phyloP scores from a whole-genome alignment of 2,888 invertebrate genomes.

The Amphipoea oculea region DNA sequence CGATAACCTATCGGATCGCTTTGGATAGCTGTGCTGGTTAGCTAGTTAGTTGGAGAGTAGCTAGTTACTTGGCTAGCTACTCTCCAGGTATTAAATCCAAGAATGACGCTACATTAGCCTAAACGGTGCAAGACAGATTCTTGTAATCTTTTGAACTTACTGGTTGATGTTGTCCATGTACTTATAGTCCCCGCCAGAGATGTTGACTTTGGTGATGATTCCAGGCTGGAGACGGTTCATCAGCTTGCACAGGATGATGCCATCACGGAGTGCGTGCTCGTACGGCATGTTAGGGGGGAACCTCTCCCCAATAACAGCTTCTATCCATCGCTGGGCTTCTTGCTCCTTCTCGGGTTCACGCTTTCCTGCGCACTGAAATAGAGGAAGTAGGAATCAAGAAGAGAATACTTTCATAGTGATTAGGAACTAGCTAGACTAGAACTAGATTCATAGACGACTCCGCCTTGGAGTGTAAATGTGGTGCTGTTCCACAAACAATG shows the following conservation, averaged over 20 bases:
- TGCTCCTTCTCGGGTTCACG: conserved; percentile 94
- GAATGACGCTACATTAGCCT: neutral
- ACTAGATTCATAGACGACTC: too few relatives aligned
- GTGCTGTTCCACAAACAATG: too few relatives aligned
- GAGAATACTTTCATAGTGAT: too few relatives aligned
- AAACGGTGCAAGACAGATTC: neutral
- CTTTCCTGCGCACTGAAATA: conserved; percentile 94
- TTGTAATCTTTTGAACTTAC: conserved; percentile 88
- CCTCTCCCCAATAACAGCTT: conserved; percentile 94
- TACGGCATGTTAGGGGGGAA: conserved; percentile 93
- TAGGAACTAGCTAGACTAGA: neutral
- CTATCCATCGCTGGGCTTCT: conserved; percentile 97
- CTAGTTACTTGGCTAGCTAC: neutral
- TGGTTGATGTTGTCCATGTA: conserved; percentile 98
- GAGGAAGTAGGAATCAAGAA: neutral
- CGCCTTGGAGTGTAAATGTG: too few relatives aligned
- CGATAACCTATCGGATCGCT: too few relatives aligned
- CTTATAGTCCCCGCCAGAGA: conserved; percentile 97
- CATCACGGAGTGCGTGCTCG: conserved; percentile 95
- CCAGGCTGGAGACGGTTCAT: conserved; percentile 97
- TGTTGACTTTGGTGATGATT: conserved; percentile 95
- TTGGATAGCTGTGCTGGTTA: too few relatives aligned
- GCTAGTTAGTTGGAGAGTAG: too few relatives aligned
- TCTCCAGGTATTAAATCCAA: neutral
- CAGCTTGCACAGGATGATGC: conserved; percentile 95